phyloP scores from a whole-genome alignment of 37 sponge, comb jelly and placozoan genomes.

The Oscarella lobularis region DNA sequence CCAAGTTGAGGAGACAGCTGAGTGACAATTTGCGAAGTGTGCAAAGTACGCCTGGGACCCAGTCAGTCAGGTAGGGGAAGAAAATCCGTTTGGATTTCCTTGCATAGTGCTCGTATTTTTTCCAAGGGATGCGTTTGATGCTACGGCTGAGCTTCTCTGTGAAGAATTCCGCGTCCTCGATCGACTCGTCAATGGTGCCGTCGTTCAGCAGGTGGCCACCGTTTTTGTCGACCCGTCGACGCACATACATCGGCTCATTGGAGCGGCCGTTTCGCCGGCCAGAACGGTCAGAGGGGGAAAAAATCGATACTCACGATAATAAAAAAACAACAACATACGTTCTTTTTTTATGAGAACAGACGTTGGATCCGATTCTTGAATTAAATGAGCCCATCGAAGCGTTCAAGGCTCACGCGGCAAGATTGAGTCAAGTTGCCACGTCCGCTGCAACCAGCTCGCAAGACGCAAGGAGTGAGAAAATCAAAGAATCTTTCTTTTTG shows the following conservation, averaged over 20 bases:
- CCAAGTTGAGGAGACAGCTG: too few relatives aligned
- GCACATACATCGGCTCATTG: conserved; percentile 47
- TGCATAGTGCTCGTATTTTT: too few relatives aligned
- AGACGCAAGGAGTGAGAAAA: conserved; percentile 40
- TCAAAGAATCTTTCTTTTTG: neutral
- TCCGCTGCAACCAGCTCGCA: conserved; percentile 58
- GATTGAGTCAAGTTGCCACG: conserved; percentile 57
- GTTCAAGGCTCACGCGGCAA: conserved; percentile 46
- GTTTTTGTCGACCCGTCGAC: conserved; percentile 45
- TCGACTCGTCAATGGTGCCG: conserved; percentile 36
- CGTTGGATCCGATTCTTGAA: neutral
- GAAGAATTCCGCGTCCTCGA: conserved; percentile 47
- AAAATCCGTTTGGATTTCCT: too few relatives aligned
- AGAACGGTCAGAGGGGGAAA: too few relatives aligned
- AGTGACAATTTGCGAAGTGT: too few relatives aligned
- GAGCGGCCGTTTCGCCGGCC: conserved; percentile 23
- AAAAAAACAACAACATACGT: too few relatives aligned
- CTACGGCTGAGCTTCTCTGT: conserved; percentile 42
- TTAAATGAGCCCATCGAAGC: conserved; percentile 31
- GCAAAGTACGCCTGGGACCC: too few relatives aligned
- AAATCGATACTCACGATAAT: too few relatives aligned
- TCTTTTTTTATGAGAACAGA: too few relatives aligned
- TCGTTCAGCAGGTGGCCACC: conserved; percentile 53
- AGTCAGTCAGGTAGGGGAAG: too few relatives aligned
- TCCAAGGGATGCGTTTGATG: conserved; percentile 34